phyloP scores from a whole-genome alignment of 2,888 invertebrate genomes.

The Camptogramma bilineatum region DNA sequence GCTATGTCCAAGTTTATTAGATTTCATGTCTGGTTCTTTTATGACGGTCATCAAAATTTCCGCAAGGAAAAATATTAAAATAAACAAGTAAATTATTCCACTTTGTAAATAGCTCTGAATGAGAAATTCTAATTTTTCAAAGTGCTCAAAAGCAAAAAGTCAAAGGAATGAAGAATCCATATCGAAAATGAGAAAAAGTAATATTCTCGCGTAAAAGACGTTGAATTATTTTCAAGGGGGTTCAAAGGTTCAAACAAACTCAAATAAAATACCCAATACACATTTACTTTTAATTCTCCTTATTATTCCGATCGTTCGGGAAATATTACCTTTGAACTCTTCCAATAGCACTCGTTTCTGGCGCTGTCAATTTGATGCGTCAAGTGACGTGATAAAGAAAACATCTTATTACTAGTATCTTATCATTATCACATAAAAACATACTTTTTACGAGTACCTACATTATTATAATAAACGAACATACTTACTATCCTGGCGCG shows the following conservation, averaged over 20 bases:
- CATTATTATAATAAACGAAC: no score
- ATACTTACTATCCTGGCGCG: no score
- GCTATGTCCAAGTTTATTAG: no score
- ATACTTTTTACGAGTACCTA: no score
- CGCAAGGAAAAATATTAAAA: background rate
- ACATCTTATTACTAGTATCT: no score
- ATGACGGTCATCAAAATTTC: background rate
- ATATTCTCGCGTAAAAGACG: conserved; percentile 23
- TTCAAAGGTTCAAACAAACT: conserved; percentile 29
- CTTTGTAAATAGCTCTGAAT: background rate
- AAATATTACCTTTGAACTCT: conserved; percentile 15
- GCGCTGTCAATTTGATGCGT: background rate
- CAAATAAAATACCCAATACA: conserved; percentile 19
- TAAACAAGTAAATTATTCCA: background rate
- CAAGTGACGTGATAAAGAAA: no score
- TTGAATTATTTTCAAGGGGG: conserved; percentile 15
- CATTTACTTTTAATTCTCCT: conserved; percentile 26
- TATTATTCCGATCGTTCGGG: conserved; percentile 17
- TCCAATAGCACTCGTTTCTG: background rate
- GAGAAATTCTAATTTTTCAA: conserved; percentile 18
- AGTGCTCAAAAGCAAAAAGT: conserved; percentile 13
- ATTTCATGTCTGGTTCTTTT: no score
- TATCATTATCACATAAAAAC: no score
- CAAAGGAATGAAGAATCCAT: conserved; percentile 18
- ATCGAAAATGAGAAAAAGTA: conserved; percentile 28